phyloP scores from a whole-genome alignment of 2,888 invertebrate genomes.

The Perizoma flavofasciatum region DNA sequence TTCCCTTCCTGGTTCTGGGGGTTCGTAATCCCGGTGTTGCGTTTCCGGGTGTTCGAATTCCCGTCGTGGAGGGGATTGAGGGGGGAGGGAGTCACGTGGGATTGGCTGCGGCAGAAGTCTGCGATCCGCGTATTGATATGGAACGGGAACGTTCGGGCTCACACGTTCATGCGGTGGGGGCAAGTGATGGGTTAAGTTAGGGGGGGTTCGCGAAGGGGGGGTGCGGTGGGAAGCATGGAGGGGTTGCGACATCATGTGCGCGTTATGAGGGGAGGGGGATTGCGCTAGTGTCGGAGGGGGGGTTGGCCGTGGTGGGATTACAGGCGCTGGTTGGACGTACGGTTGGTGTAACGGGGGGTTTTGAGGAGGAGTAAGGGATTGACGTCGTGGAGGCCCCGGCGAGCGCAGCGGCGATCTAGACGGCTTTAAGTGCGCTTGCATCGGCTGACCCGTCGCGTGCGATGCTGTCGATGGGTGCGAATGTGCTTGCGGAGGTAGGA shows the following conservation, averaged over 20 bases:
- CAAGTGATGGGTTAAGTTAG: constrained; percentile 14
- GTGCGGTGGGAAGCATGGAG: constrained; percentile 62
- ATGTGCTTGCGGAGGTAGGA: constrained; percentile 21
- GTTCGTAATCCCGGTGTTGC: constrained; percentile 6
- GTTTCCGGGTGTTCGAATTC: constrained; percentile 8
- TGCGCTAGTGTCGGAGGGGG: constrained; percentile 29
- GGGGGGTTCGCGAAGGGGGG: constrained; percentile 43
- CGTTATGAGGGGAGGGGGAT: constrained; percentile 32
- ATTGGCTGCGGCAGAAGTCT: constrained; percentile 25
- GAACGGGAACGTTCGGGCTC: constrained; percentile 36
- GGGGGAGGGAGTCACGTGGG: constrained; percentile 31
- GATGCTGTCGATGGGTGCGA: constrained; percentile 13
- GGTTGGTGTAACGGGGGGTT: constrained; percentile 34
- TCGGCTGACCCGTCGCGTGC: constrained; percentile 20
- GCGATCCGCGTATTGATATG: constrained; percentile 39
- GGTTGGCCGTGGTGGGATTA: constrained; percentile 11
- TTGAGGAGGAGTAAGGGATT: constrained; percentile 21
- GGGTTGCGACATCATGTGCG: constrained; percentile 21
- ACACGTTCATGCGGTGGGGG: constrained; percentile 52
- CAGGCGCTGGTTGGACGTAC: constrained; percentile 24
- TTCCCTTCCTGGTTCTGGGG: background rate
- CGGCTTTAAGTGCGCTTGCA: constrained; percentile 38
- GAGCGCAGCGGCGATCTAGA: constrained; percentile 67
- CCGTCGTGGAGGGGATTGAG: constrained; percentile 24
- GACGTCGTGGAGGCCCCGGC: constrained; percentile 28